These are phyloP conservation scores for Eubasilissa splendida DNA, from an alignment of 2,888 invertebrate genomes.

Conservation along the genomic window DNA sequence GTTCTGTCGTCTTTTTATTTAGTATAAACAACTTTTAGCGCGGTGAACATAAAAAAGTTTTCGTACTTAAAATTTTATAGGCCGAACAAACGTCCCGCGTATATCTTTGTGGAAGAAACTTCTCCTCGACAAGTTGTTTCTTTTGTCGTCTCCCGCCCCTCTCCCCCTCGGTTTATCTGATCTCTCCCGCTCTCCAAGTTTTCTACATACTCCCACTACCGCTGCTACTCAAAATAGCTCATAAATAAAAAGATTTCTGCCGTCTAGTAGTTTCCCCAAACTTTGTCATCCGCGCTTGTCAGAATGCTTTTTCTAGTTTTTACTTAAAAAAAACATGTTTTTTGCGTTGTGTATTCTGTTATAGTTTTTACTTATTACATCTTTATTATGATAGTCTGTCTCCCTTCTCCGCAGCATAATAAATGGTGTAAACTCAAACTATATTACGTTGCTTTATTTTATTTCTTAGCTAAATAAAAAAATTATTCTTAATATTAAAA, in stretches of 20 bases:
- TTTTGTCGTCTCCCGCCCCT: not conserved
- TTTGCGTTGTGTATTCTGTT: too few species aligned
- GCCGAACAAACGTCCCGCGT: conserved; percentile 66
- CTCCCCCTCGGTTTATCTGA: conserved; percentile 11
- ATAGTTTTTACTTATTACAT: too few species aligned
- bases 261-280: conserved; percentile 1
- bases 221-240: conserved; percentile 16
- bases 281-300: conserved; percentile 5
- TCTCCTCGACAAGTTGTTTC: conserved; percentile 36
- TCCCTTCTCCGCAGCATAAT: too few species aligned
- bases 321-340: too few species aligned
- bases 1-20: conserved; percentile 48
- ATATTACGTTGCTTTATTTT: too few species aligned
- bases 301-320: not conserved
- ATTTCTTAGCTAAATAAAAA: too few species aligned
- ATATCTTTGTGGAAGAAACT: conserved; percentile 34
- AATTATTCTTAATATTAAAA: too few species aligned
- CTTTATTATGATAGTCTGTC: too few species aligned
- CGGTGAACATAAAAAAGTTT: conserved; percentile 67
- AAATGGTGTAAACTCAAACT: too few species aligned
- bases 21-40: conserved; percentile 56
- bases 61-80: conserved; percentile 71
- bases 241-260: conserved; percentile 24
- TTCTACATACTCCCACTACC: not conserved
- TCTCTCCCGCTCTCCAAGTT: not conserved